These are phyloP conservation scores for Atherinomorus stipes DNA, from an alignment of 2,113 vertebrate species.

Conservation along the genomic window DNA sequence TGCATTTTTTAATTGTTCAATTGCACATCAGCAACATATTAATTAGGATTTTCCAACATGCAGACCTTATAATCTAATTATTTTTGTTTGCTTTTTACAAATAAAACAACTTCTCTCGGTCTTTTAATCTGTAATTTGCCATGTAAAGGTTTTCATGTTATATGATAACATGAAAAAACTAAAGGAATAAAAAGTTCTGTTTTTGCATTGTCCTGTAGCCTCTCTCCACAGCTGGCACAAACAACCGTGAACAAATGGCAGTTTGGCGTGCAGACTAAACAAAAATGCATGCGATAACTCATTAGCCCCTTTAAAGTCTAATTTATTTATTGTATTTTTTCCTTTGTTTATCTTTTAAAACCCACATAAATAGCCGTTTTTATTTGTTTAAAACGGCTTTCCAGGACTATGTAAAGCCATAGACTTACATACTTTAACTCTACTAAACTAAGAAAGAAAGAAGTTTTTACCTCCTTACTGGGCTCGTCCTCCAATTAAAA, in stretches of 20 bases:
- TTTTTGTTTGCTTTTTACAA: too few species aligned
- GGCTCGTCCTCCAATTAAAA: slow-evolving; percentile 19
- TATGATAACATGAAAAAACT: neutral
- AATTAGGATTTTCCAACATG: neutral
- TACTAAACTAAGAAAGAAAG: neutral
- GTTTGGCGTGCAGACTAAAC: neutral
- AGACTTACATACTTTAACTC: too few species aligned
- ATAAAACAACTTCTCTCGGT: too few species aligned
- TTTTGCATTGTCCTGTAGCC: too few species aligned
- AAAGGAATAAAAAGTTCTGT: neutral
- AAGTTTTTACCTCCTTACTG: slow-evolving; percentile 39
- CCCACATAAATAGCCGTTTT: too few species aligned
- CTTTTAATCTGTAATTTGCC: neutral
- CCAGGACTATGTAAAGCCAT: too few species aligned
- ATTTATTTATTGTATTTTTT: neutral
- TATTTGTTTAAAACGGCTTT: neutral
- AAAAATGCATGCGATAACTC: neutral
- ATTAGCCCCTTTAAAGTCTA: too few species aligned
- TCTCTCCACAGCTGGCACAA: slow-evolving; percentile 50
- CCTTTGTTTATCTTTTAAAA: too few species aligned
- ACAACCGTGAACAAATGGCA: slow-evolving; percentile 1
- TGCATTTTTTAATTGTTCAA: neutral
- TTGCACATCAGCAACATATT: neutral
- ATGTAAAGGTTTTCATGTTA: too few species aligned
- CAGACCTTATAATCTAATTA: neutral